phyloP scores from a whole-genome alignment of 2,888 invertebrate species.

The Sthenelais limicola region DNA sequence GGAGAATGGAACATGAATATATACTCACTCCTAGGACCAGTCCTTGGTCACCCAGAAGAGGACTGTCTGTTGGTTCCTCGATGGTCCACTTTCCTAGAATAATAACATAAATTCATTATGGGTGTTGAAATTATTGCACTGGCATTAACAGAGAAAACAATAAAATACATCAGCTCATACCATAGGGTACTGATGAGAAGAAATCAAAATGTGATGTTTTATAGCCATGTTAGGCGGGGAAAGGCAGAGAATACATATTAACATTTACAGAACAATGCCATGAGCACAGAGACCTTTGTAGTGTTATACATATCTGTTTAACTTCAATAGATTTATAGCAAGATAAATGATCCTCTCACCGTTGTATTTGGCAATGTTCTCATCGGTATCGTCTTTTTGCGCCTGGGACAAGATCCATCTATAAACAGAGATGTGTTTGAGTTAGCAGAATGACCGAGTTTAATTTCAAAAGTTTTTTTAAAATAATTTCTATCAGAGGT shows the following conservation, averaged over 20 bases:
- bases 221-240: too few relatives aligned
- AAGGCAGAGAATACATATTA: not conserved
- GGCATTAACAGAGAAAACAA: not conserved
- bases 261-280: not conserved
- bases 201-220: too few relatives aligned
- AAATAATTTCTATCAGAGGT: too few relatives aligned
- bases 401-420: conserved; percentile 91
- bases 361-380: conserved; percentile 94
- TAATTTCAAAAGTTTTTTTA: too few relatives aligned
- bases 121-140: not conserved
- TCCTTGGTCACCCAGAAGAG: conserved; percentile 87
- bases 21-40: conserved; percentile 82
- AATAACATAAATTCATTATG: conserved; percentile 23
- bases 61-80: conserved; percentile 83
- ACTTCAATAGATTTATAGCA: not conserved
- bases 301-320: too few relatives aligned
- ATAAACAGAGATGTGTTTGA: conserved; percentile 44
- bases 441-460: too few relatives aligned
- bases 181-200: too few relatives aligned
- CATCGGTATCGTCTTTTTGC: conserved; percentile 88
- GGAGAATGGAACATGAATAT: too few relatives aligned
- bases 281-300: too few relatives aligned
- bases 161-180: too few relatives aligned
- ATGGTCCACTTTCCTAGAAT: conserved; percentile 78
- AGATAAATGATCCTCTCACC: conserved; percentile 75